Percentiles rank a stretch among this genome's conserved stretches.
These are phyloP conservation scores for Polietes domitor DNA, from an alignment of 2,888 invertebrate species.

Conservation along the genomic window DNA sequence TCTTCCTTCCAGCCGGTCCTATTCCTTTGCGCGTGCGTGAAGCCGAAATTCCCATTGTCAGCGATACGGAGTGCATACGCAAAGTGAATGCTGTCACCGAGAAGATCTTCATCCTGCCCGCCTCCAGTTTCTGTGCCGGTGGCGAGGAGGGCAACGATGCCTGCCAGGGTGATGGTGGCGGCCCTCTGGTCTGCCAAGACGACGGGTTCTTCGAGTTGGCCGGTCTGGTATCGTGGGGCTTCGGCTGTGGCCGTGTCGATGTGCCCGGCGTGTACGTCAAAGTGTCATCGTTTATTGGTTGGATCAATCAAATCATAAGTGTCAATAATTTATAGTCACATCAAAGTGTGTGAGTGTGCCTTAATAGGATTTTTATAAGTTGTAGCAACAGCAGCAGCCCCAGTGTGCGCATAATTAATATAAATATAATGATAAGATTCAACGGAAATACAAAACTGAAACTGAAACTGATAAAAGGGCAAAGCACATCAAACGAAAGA, in stretches of 20 bases:
- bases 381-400: too few species aligned
- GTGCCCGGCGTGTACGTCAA: conserved; percentile 99
- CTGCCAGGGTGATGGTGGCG: conserved; percentile 97
- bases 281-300: conserved; percentile 96
- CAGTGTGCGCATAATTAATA: background rate
- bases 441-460: background rate
- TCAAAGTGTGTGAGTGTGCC: conserved; percentile 7
- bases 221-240: conserved; percentile 97
- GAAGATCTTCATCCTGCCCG: conserved; percentile 95
- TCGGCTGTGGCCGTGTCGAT: conserved; percentile 94
- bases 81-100: conserved; percentile 97
- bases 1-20: conserved; percentile 87
- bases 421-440: background rate
- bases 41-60: conserved; percentile 95
- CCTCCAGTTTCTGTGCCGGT: conserved; percentile 96
- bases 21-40: conserved; percentile 94
- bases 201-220: conserved; percentile 96
- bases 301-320: conserved; percentile 98
- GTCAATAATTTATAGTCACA: conserved; percentile 90
- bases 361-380: conserved; percentile 34
- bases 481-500: background rate
- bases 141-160: conserved; percentile 96
- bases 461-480: background rate
- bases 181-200: conserved; percentile 95
- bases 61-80: conserved; percentile 94